Percentiles rank a stretch among this genome's conserved stretches.
Evolutionary conservation across 1,140 invertebrate species (phyloP).

Genomic region (Pectinophora gossypiella): DNA sequence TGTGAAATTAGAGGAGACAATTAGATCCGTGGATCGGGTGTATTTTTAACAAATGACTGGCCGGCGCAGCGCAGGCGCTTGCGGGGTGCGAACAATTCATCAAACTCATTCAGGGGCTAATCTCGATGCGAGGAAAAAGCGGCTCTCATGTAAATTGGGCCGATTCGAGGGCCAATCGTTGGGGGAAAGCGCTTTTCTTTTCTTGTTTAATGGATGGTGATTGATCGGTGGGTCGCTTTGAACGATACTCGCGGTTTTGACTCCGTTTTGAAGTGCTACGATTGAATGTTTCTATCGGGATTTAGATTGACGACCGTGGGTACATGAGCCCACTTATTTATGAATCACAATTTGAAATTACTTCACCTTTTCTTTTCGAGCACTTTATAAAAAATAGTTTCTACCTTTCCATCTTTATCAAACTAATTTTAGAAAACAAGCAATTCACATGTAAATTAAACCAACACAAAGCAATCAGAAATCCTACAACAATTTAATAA

Average conservation of each 20-base stretch:
- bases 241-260: constrained; percentile 70
- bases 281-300: constrained; percentile 43
- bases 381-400: no score
- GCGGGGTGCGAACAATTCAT: constrained; percentile 67
- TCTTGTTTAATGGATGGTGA: constrained; percentile 75
- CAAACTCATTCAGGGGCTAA: constrained; percentile 74
- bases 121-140: constrained; percentile 74
- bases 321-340: no score
- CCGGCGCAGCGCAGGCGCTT: constrained; percentile 12
- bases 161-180: constrained; percentile 69
- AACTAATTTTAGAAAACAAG: no score
- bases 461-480: no score
- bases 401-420: no score
- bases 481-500: no score
- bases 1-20: constrained; percentile 74
- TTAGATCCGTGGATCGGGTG: constrained; percentile 71
- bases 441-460: no score
- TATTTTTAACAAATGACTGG: constrained; percentile 74
- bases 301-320: background rate
- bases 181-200: constrained; percentile 72
- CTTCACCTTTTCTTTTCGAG: no score
- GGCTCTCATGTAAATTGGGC: constrained; percentile 75
- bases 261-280: constrained; percentile 59
- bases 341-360: no score
- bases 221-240: constrained; percentile 62